phyloP scores from a whole-genome alignment of 1,140 invertebrate genomes.

The Triops longicaudatus region DNA sequence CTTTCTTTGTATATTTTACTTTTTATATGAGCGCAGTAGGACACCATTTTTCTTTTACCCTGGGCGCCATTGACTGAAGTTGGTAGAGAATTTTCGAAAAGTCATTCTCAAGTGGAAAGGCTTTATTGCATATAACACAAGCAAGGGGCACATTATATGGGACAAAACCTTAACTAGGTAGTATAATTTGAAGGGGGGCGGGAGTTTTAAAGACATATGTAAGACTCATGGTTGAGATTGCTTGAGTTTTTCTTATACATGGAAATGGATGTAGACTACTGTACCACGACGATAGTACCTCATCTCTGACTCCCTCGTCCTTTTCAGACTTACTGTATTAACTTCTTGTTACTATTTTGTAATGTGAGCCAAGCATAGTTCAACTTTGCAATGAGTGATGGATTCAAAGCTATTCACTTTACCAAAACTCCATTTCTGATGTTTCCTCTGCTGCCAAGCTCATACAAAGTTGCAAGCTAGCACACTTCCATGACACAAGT shows the following conservation, averaged over 20 bases:
- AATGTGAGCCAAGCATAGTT: too few relatives aligned
- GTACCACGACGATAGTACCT: neutral
- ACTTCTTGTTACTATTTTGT: neutral
- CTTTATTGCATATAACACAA: constrained; percentile 15
- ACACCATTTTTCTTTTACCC: neutral
- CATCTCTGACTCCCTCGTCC: neutral
- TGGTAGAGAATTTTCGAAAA: neutral
- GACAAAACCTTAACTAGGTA: neutral
- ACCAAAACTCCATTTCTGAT: neutral
- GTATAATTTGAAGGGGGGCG: neutral
- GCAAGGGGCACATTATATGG: constrained; percentile 4
- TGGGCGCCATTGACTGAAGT: too few relatives aligned
- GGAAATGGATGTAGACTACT: neutral
- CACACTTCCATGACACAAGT: neutral
- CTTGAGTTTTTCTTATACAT: neutral
- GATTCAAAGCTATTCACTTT: neutral
- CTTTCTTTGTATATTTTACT: neutral
- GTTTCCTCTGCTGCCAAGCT: neutral
- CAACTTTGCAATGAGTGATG: too few relatives aligned
- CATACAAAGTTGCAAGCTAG: neutral
- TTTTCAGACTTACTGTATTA: neutral
- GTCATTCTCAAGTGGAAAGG: neutral
- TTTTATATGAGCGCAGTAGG: neutral
- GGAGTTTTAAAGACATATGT: neutral
- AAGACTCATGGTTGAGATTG: neutral